Evolutionary conservation across 2,797 vertebrate genomes (phyloP).

Genomic region (Uromys caudimaculatus): DNA sequence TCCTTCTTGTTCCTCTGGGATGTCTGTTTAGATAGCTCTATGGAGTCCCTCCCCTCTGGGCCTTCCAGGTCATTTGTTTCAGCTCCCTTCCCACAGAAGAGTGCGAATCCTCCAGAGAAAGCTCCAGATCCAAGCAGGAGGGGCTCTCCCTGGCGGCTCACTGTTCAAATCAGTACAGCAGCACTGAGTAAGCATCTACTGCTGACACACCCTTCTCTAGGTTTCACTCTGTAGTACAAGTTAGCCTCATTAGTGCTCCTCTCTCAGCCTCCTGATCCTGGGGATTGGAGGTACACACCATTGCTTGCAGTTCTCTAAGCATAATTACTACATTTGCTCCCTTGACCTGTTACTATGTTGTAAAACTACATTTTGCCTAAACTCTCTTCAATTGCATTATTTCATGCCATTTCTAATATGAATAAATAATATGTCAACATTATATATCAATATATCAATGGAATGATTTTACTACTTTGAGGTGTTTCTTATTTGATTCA

Average conservation of each 20-base stretch:
- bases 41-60: neutral
- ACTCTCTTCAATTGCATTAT: neutral
- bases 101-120: neutral
- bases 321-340: neutral
- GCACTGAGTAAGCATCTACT: neutral
- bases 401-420: neutral
- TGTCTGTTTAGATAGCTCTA: neutral
- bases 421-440: neutral
- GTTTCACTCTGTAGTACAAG: neutral
- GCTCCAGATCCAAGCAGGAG: neutral
- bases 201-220: neutral
- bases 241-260: neutral
- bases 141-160: too few relatives aligned
- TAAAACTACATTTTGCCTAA: neutral
- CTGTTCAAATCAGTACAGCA: neutral
- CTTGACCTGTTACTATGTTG: neutral
- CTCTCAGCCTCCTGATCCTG: neutral
- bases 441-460: neutral
- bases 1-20: neutral
- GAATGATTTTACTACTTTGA: neutral
- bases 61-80: neutral
- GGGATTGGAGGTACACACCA: fast-evolving
- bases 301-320: neutral
- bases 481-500: neutral
- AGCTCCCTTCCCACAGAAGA: too few relatives aligned